Evolutionary conservation across 2,113 vertebrate genomes (phyloP), one percentile per base, ranked within the genome.

Genomic region (Paramisgurnus dabryanus): DNA sequence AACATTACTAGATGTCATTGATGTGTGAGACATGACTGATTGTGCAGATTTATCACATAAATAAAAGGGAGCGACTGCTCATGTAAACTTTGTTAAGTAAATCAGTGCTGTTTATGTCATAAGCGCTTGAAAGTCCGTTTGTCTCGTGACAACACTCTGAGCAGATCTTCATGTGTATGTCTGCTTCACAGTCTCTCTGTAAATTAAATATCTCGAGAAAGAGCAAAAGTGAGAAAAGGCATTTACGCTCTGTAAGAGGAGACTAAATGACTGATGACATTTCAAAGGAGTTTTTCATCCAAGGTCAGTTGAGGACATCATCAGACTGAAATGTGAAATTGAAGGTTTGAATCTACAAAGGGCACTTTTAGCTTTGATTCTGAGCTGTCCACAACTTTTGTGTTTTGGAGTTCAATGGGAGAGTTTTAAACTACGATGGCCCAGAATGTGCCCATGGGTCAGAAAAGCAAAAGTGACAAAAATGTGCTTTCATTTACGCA

Each of bases 1-100:
- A 79, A 85, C 89, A 53, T 80, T 88, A 50, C 66, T 83, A 89
- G 64, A 22, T 85, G 70, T 87, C 80, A 41, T 13, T 75, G 76
- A 64, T 67, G 12, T 87, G 53, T 22, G 74, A 89, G 80, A 41
- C 77, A 9, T 57, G 72, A 72, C 81, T 91, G 85, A 88, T 87
- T 49, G 82, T 79, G 50, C 68, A 45, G 82, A 18, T 50, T 40
- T 18, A 63, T 49, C 41, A 49, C 13, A 53, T 4, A 58, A n/a
- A 13, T 18, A 1, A 13, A 17, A 18, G 18, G n/a, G 17, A 10
- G 55, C n/a, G 6, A 58, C 17, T 18, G 55, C 55, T 58, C 55
- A 18, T 58, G 7, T 58, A n/a, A 2, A 58, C 17, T 7, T 18
- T 58, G n/a, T 60, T 45, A 10, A 73, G 10, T 61, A n/a, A 72